These are phyloP conservation scores for Eledona agricola DNA, from an alignment of 2,888 invertebrate species.

Conservation along the genomic window DNA sequence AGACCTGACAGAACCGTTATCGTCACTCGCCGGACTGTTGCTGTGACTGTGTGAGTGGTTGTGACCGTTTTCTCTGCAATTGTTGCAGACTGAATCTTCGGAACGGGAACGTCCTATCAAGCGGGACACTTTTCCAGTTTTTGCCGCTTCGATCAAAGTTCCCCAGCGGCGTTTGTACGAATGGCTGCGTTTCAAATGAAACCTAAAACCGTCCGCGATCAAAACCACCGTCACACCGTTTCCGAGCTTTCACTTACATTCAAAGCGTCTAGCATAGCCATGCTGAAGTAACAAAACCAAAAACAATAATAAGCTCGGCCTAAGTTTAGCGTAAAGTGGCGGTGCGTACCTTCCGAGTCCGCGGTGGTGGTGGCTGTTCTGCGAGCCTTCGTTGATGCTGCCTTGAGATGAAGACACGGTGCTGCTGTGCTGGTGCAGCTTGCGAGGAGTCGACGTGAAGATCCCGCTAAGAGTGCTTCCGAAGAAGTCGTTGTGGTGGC, in stretches of 20 bases:
- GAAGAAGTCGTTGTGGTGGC: conserved; percentile 70
- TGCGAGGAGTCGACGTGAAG: conserved; percentile 66
- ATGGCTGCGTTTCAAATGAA: conserved; percentile 65
- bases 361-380: conserved; percentile 46
- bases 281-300: conserved; percentile 25
- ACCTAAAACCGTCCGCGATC: conserved; percentile 46
- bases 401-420: conserved; percentile 62
- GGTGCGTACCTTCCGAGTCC: conserved; percentile 44
- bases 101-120: conserved; percentile 82
- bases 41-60: conserved; percentile 64
- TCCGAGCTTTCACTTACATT: conserved; percentile 30
- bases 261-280: conserved; percentile 38
- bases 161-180: conserved; percentile 83
- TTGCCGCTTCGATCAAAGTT: conserved; percentile 87
- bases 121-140: conserved; percentile 80
- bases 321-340: conserved; percentile 13
- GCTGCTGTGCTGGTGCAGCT: conserved; percentile 62
- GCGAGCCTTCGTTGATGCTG: conserved; percentile 59
- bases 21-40: conserved; percentile 71
- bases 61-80: conserved; percentile 64
- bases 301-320: conserved; percentile 24
- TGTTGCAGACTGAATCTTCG: conserved; percentile 82
- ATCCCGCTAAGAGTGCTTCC: conserved; percentile 77
- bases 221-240: neutral
- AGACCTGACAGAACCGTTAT: conserved; percentile 76